Evolutionary conservation across 2,113 vertebrate species (phyloP), one percentile per base, ranked within the genome.

Genomic region (Euleptes europaea): DNA sequence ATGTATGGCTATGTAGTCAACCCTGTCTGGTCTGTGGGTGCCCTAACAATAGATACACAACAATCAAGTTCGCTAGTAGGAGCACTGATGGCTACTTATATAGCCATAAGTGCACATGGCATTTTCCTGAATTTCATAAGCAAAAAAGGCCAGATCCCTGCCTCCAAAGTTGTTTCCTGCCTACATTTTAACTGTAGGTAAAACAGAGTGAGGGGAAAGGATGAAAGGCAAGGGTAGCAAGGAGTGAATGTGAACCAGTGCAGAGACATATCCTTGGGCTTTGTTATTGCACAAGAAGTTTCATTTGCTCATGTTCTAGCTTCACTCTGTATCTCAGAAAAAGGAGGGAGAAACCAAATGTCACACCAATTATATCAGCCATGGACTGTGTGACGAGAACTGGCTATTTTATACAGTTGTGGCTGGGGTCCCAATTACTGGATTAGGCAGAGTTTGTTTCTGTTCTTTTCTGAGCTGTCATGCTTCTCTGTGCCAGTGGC

Each of bases 321-420:
- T 85, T 0, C 1, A 85, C 63, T 3, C 7, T 88, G 86, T 71
- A 82, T 89, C 79, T 77, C 44, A 33, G 49, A 63, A 63, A 60
- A n/a, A 3, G 0, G 90, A 88, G 72, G 84, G 86, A 94, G 88
- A 91, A 92, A 91, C 82, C 76, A 94, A 92, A 94, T 94, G 93
- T 95, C 95, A 92, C 89, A 79, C 90, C 93, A 89, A 90, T 95
- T 93, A 93, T 70, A 89, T 1, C 26, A 80, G 89, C 90, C 88
- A 86, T 38, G 79, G 90, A 82, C 70, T 86, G 89, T 49, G 86
- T 28, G 65, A 88, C 80, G 82, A 88, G 88, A 80, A 57, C 85
- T 65, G 73, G 26, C 86, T 84, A 26, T 60, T 86, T 84, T n/a
- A 19, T 47, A 83, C 86, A 81, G 80, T 84, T 85, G 74, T 74